Conservation (phyloP, 2,797 vertebrate genomes). For the Tenualosa thibaudeaui region DNA sequence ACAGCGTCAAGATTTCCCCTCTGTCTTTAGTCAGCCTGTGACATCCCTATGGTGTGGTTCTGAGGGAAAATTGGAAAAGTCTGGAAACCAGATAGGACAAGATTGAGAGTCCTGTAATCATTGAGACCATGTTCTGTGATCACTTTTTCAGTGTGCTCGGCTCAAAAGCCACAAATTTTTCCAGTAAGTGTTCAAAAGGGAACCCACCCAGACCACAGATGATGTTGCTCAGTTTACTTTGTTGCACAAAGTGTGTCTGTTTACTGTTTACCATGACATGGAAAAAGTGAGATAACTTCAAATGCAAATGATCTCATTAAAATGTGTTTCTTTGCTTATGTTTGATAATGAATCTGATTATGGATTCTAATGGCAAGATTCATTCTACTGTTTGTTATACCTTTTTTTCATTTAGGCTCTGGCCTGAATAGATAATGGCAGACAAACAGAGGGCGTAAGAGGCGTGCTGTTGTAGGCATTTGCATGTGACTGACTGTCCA, state of each 20-base stretch:
- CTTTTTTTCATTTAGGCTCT: not conserved
- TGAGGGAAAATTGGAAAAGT: not conserved
- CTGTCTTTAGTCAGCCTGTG: constrained; percentile 68
- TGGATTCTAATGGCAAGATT: not conserved
- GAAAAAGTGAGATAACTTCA: not conserved
- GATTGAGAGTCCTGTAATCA: not conserved
- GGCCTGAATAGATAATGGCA: not conserved
- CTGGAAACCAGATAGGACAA: not conserved
- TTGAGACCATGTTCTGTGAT: not conserved
- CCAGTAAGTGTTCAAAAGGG: not conserved
- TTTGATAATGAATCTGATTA: not conserved
- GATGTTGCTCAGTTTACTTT: not conserved
- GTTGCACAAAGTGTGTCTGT: too few relatives aligned
- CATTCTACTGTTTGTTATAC: not conserved
- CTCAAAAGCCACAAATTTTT: not conserved
- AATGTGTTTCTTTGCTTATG: too few relatives aligned
- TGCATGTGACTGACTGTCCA: too few relatives aligned
- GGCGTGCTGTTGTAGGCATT: too few relatives aligned
- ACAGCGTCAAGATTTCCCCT: constrained; percentile 63
- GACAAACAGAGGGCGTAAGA: too few relatives aligned
- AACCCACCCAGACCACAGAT: not conserved
- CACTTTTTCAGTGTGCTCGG: not conserved
- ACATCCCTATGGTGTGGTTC: not conserved
- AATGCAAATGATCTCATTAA: not conserved
- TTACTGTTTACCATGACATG: not conserved